A percentile compares a stretch with the other conserved stretches of the same genome.
phyloP scores from a whole-genome alignment of 2,113 vertebrate species.

The Riparia riparia region DNA sequence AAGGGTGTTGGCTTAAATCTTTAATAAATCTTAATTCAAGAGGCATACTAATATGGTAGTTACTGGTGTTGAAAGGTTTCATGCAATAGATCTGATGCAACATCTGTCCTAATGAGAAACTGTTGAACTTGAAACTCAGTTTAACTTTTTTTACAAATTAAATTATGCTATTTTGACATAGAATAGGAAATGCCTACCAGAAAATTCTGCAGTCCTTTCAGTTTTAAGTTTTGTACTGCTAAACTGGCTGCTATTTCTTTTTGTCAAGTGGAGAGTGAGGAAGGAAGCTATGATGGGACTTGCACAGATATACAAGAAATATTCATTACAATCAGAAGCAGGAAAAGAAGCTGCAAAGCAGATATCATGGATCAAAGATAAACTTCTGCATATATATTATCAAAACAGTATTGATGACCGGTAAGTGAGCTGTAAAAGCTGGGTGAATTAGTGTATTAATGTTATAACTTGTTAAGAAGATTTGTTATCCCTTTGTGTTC shows the following conservation, averaged over 20 bases:
- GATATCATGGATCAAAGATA: constrained; percentile 99
- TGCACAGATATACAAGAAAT: constrained; percentile 98
- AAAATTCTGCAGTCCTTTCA: background rate
- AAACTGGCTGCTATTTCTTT: background rate
- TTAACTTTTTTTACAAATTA: background rate
- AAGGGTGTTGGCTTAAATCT: background rate
- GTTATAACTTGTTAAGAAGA: background rate
- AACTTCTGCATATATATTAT: constrained; percentile 98
- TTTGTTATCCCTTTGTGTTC: background rate
- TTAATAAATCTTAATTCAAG: background rate
- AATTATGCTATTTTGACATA: background rate
- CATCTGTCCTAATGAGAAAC: background rate
- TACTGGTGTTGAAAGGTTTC: background rate
- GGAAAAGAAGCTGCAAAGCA: constrained; percentile 97
- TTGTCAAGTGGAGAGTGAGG: constrained; percentile 93
- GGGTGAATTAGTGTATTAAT: background rate
- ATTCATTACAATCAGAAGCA: constrained; percentile 92
- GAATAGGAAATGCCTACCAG: background rate
- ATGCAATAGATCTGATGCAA: background rate
- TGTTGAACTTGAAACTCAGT: background rate
- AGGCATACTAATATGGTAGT: background rate
- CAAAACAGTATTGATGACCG: constrained; percentile 99
- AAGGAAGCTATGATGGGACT: constrained; percentile 99
- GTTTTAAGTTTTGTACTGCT: constrained; percentile 14
- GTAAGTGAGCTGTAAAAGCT: constrained; percentile 69